Evolutionary conservation across 2,797 vertebrate species (phyloP).

Genomic region (Mareca penelope): DNA sequence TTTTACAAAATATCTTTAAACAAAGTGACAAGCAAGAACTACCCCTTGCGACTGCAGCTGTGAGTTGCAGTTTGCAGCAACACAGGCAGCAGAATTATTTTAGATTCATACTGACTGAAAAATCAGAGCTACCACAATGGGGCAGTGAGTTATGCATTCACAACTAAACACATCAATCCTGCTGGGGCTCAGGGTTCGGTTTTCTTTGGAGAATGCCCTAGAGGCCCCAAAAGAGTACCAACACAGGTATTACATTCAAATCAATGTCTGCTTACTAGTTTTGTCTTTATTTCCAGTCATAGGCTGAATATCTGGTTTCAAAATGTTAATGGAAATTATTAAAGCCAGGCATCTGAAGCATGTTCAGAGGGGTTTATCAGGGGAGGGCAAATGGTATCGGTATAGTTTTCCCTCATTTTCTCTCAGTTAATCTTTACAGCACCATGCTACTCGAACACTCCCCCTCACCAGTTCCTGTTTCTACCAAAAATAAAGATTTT

Average conservation of each 20-base stretch:
- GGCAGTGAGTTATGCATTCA: not conserved
- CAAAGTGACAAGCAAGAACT: not conserved
- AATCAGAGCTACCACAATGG: not conserved
- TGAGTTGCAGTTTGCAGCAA: not conserved
- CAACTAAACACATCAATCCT: not conserved
- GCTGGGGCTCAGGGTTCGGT: not conserved
- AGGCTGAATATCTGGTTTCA: not conserved
- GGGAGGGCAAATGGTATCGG: not conserved
- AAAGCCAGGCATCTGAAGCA: not conserved
- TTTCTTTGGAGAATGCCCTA: not conserved
- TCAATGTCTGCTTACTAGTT: not conserved
- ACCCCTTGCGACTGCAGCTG: not conserved
- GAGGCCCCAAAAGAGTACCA: not conserved
- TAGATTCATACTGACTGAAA: not conserved
- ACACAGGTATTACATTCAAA: not conserved
- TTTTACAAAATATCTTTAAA: not conserved
- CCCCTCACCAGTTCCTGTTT: not conserved
- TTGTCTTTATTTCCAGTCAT: not conserved
- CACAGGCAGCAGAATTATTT: not conserved
- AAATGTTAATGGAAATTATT: not conserved
- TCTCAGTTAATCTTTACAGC: not conserved
- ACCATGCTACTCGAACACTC: not conserved
- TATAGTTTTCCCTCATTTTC: not conserved
- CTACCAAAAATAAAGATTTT: not conserved
- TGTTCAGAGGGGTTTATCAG: not conserved